Evolutionary conservation across 2,797 vertebrate genomes (phyloP), one percentile per base, ranked within the genome.

Genomic region (Halcyon badia): DNA sequence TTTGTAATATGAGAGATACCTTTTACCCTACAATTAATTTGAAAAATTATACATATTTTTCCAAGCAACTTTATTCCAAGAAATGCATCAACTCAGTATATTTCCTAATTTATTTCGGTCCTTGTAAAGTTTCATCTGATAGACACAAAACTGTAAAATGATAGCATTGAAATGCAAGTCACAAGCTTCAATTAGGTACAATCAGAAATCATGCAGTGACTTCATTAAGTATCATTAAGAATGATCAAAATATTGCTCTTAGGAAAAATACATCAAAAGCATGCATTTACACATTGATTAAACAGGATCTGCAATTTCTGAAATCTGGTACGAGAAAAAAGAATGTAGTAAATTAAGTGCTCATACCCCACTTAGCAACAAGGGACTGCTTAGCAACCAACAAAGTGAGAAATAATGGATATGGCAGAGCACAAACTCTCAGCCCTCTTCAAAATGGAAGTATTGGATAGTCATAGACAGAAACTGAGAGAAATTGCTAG

Each of bases 211-310:
- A 98, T 98, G 98, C 96, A 79, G 98, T 98, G 98, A 98, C 98
- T 98, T 98, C 98, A 98, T 98, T 98, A 98, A 98, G 98, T 98
- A 98, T 98, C 98, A 98, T 98, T 98, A 98, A 98, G 98, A 98
- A 98, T 98, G 98, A 98, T 98, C 98, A 98, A 98, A 98, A 98
- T 98, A 98, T 98, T 98, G 98, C 98, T 98, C 98, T 98, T 98
- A 98, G 98, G 98, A 98, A 98, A 98, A 98, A 98, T 98, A 98
- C 98, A 98, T 98, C 98, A 98, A 98, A 98, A 98, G 98, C 97
- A 98, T 98, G 97, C 98, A 98, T 98, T 98, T 98, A 98, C 98
- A 98, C 98, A 98, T 98, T 98, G 98, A 98, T 98, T 98, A 98
- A 98, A 98, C 98, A 98, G 98, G 98, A 98, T 98, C 97, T 98